Evolutionary conservation across 2,888 invertebrate genomes (phyloP), one percentile per base, ranked within the genome.

Genomic region (Habroteleia sp.): DNA sequence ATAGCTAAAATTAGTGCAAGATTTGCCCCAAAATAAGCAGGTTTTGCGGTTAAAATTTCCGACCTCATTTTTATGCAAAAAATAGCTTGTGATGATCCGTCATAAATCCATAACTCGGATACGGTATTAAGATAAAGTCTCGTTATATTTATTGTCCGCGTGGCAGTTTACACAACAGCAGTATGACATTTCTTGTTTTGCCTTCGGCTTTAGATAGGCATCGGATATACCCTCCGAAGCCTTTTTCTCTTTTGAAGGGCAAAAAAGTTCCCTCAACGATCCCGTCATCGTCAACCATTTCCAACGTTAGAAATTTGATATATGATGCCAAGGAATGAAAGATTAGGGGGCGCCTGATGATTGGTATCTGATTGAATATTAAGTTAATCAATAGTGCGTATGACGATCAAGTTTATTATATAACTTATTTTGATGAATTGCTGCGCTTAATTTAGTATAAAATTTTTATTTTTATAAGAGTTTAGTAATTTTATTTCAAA

Each of bases 71-170:
- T n/a, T n/a, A n/a, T n/a, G n/a, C n/a, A n/a, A n/a, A n/a, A n/a
- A n/a, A n/a, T n/a, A n/a, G n/a, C n/a, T n/a, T n/a, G n/a, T n/a
- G 39, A 29, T 14, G 25, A 58, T 27, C 20, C 35, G 44, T 58
- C 44, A 58, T 58, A 58, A 58, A 58, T 58, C 44, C 27, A 23
- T 23, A 20, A 16, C 42, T 8, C 35, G 44, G 35, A 44, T 44
- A 58, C 14, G 11, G 35, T 14, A 29, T 16, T 23, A 29, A 27
- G 23, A 58, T 31, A 44, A 31, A 7, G 35, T 44, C 58, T 20
- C 58, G 58, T 14, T 10, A 33, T 58, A 44, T 58, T 58, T 58
- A 58, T 44, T 35, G 25, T 44, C 13, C 41, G 54, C 44, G 31
- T 23, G 23, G 23, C 41, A 56, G 56, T 25, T 33, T 42, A 29